A percentile compares a stretch with the other conserved stretches of the same genome.
These are phyloP conservation scores for Calameuta pallipes DNA, from an alignment of 2,888 invertebrate species.

Conservation along the genomic window DNA sequence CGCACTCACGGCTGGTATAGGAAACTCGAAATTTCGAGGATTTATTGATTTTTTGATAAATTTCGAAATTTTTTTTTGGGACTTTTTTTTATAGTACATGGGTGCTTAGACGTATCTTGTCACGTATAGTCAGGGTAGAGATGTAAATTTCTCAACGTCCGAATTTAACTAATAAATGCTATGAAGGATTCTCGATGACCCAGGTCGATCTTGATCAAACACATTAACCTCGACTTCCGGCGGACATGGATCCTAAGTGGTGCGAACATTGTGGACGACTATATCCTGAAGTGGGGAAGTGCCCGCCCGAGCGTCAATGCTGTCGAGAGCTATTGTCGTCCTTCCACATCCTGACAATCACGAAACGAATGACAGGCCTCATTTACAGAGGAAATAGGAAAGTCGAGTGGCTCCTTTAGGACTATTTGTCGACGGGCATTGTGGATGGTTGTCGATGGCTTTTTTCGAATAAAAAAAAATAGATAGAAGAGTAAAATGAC, in stretches of 20 bases:
- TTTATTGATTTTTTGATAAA: too few relatives aligned
- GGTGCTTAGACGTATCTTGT: accelerated
- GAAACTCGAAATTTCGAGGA: too few relatives aligned
- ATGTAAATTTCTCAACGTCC: too few relatives aligned
- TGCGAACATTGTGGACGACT: constrained; percentile 39
- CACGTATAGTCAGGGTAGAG: too few relatives aligned
- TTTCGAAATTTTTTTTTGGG: too few relatives aligned
- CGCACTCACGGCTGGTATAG: too few relatives aligned
- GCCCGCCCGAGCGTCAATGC: not conserved
- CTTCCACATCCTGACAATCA: too few relatives aligned
- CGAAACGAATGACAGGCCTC: constrained; percentile 5
- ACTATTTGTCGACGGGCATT: constrained; percentile 19
- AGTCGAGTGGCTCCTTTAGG: constrained; percentile 52
- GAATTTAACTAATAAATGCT: too few relatives aligned
- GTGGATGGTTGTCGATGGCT: too few relatives aligned
- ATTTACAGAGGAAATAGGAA: constrained; percentile 56
- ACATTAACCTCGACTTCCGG: constrained; percentile 63
- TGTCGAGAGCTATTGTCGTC: not conserved
- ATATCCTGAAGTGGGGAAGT: not conserved
- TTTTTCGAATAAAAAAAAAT: too few relatives aligned
- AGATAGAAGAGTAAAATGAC: too few relatives aligned
- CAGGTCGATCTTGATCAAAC: constrained; percentile 59
- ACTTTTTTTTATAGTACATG: too few relatives aligned
- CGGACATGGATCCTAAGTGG: constrained; percentile 51
- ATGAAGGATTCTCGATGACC: constrained; percentile 29